Conservation (phyloP, 2,888 invertebrate species). For the Drosophila melanocephala region DNA sequence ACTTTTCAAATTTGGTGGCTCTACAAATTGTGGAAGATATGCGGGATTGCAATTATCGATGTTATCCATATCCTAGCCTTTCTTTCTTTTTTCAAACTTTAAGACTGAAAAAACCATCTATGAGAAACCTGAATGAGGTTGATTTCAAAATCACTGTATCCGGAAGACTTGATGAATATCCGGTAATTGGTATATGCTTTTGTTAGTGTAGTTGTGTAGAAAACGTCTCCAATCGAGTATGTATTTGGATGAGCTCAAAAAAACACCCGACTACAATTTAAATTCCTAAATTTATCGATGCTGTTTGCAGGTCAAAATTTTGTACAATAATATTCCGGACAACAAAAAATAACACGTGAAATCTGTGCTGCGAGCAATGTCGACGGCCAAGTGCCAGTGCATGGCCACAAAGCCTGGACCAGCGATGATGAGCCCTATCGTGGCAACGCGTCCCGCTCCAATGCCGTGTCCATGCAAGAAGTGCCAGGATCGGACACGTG, state of each 20-base stretch:
- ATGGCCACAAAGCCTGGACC: constrained; percentile 1
- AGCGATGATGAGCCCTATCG: background rate
- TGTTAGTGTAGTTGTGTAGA: background rate
- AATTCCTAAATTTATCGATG: constrained; percentile 14
- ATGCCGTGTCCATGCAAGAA: constrained; percentile 62
- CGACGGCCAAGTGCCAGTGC: constrained; percentile 38
- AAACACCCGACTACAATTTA: background rate
- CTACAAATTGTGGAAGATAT: too few species aligned
- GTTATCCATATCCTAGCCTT: too few species aligned
- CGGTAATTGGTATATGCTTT: background rate
- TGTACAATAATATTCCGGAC: background rate
- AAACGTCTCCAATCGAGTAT: constrained; percentile 29
- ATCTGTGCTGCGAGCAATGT: constrained; percentile 24
- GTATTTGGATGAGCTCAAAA: background rate
- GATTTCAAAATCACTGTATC: background rate
- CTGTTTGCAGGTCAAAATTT: constrained; percentile 24
- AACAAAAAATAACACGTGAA: background rate
- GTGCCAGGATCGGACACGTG: constrained; percentile 42
- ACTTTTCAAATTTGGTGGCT: background rate
- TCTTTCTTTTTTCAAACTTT: background rate
- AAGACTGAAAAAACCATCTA: background rate
- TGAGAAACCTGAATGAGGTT: background rate
- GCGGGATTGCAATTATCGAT: too few species aligned
- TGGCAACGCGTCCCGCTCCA: constrained; percentile 22
- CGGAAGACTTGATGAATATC: background rate